phyloP scores from a whole-genome alignment of 1,140 invertebrate species.

The Agraylea sexmaculata region DNA sequence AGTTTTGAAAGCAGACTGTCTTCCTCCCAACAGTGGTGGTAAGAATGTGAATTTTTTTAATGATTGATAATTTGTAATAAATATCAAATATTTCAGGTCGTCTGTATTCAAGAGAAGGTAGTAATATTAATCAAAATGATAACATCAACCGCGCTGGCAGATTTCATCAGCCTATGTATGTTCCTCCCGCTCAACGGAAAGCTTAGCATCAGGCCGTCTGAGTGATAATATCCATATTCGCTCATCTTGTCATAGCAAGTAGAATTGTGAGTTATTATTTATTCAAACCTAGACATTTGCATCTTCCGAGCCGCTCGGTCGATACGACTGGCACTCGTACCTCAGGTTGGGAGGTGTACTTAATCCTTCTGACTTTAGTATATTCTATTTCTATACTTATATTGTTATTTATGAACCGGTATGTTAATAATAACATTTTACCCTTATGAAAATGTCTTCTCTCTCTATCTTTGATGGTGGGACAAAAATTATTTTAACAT shows the following conservation, averaged over 20 bases:
- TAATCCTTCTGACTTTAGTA: too few species aligned
- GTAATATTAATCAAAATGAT: slow-evolving; percentile 8
- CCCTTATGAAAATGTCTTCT: too few species aligned
- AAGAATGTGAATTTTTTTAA: too few species aligned
- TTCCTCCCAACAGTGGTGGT: slow-evolving; percentile 46
- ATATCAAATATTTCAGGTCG: not conserved
- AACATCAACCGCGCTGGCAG: slow-evolving; percentile 18
- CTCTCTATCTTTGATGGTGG: too few species aligned
- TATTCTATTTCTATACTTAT: too few species aligned
- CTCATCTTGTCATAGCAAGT: too few species aligned
- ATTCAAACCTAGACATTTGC: slow-evolving; percentile 4
- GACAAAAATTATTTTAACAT: too few species aligned
- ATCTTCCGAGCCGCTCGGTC: not conserved
- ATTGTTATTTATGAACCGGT: too few species aligned
- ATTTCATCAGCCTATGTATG: slow-evolving; percentile 31
- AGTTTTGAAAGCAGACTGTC: slow-evolving; percentile 65
- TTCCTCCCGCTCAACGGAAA: slow-evolving; percentile 31
- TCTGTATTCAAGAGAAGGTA: slow-evolving; percentile 7
- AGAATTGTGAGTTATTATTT: too few species aligned
- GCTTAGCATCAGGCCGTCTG: slow-evolving; percentile 21
- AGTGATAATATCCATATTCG: too few species aligned
- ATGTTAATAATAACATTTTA: too few species aligned
- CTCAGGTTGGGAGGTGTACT: too few species aligned
- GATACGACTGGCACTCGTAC: not conserved
- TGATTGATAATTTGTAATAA: slow-evolving; percentile 22